Base-by-base conservation (phyloP, 2,113 vertebrate genomes). In the Chaenogobius annularis region DNA sequence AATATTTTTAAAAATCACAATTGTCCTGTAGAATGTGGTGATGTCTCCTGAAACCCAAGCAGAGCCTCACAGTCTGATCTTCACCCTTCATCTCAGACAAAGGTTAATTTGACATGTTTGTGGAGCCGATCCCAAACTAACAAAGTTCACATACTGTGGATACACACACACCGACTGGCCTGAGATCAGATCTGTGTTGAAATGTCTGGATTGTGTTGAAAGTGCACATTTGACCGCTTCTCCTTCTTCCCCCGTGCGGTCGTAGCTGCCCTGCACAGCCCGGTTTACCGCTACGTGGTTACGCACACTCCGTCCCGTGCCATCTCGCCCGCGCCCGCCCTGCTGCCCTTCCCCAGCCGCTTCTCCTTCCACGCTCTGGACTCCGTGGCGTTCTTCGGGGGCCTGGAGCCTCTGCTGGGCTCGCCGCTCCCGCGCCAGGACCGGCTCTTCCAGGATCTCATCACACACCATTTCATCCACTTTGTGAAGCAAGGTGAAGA, bases 231-330 rank as follows among this genome's bases (percentile, higher is more conserved):
- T n/a, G n/a, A n/a, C n/a, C n/a, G n/a, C n/a, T n/a, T n/a, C 26
- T 31, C 26, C 4, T 31, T 31, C 26, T 31, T 31, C 26, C 4
- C 26, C 26, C 1, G 4, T 52, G 50, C 10, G 50, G 7, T n/a
- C 9, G 8, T n/a, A 54, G 50, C 50, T 9, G 50, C 50, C 9
- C 82, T 94, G 40, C 20, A 68, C 48, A 94, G 92, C 61, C 92
- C 93, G 0, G 93, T 94, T 66, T 94, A 94, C 47, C 93, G 93
- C 7, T 95, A 94, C 62, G 47, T 94, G 70, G 92, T 94, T 79
- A 93, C 82, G 0, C 73, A 94, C 81, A 93, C 89, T 0, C 93
- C 93, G 6, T 94, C 93, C 0, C 69, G 72, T 20, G 81, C 86
- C 0, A 69, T 74, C 7, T 66, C 75, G 72, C 0, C 22, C 0